Evolutionary conservation across 2,888 invertebrate species (phyloP), one percentile per base, ranked within the genome.

Genomic region (Ochlodes sylvanus): DNA sequence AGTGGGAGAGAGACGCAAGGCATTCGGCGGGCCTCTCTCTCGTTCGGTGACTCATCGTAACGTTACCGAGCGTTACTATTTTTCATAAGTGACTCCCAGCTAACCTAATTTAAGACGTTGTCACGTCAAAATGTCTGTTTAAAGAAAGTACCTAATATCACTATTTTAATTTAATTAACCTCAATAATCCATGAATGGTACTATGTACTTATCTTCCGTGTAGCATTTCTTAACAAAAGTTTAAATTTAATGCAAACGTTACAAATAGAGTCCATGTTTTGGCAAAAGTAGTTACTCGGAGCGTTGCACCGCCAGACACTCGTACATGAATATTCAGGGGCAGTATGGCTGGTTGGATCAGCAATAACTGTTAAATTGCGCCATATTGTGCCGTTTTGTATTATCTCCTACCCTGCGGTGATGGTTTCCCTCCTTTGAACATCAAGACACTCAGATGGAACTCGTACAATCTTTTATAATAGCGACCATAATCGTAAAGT

Each of bases 341-440:
- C 73, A 77, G 78, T 77, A 85, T 81, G 80, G 80, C 79, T 56
- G 80, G 78, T 73, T 79, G 77, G 76, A 79, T 85, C 82, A 82
- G 86, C 84, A 86, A 88, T 90, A 88, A 88, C 88, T 88, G 90
- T 89, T 89, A 90, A 88, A 88, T 87, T 81, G 84, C 79, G 78
- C 81, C 81, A 77, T 80, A 83, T 80, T 83, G 81, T 83, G 79
- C 81, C 80, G 72, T 71, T 73, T 73, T 72, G 76, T 77, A 77
- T 77, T 76, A 76, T 81, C 79, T 80, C 76, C 79, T 75, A 77
- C 42, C 62, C 62, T 63, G 62, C 56, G 38, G 68, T 50, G 12
- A 68, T 50, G 55, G 47, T 50, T 57, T 42, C 55, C 42, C 42
- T 55, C 63, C 62, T 62, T 56, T 34, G 14, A 19, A 55, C 32